Evolutionary conservation across 2,113 vertebrate genomes (phyloP).

Genomic region (Heterocephalus glaber): DNA sequence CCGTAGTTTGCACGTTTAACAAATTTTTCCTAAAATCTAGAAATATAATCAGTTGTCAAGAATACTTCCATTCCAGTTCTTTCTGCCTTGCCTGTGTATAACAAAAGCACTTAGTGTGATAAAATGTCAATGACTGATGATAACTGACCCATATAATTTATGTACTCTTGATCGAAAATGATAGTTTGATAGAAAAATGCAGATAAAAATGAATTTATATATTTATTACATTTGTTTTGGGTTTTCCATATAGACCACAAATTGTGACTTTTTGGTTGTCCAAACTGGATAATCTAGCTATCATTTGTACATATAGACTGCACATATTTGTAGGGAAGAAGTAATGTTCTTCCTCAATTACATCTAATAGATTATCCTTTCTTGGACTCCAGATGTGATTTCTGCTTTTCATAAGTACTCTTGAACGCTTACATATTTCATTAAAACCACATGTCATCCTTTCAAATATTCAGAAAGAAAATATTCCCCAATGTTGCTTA

Average conservation of each 20-base stretch:
- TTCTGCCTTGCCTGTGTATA: neutral
- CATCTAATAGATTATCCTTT: neutral
- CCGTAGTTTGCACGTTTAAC: neutral
- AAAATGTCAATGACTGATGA: conserved; percentile 21
- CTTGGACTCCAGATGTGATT: neutral
- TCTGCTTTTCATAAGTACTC: neutral
- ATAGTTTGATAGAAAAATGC: neutral
- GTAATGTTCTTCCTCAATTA: neutral
- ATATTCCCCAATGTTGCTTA: neutral
- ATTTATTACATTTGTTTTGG: neutral
- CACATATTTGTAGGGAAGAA: neutral
- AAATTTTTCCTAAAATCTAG: neutral
- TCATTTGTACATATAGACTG: neutral
- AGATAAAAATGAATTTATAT: neutral
- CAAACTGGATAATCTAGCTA: neutral
- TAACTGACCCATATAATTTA: neutral
- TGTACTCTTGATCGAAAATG: too few relatives aligned
- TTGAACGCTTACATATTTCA: neutral
- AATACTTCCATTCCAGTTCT: neutral
- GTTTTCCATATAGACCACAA: neutral
- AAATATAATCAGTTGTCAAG: neutral
- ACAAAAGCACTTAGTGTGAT: neutral
- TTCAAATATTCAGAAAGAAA: conserved; percentile 58
- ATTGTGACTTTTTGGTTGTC: neutral
- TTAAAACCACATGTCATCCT: neutral